A percentile compares a stretch with the other conserved stretches of the same genome.
Conservation (phyloP, 2,797 vertebrate genomes). For the Heterohyrax brucei region DNA sequence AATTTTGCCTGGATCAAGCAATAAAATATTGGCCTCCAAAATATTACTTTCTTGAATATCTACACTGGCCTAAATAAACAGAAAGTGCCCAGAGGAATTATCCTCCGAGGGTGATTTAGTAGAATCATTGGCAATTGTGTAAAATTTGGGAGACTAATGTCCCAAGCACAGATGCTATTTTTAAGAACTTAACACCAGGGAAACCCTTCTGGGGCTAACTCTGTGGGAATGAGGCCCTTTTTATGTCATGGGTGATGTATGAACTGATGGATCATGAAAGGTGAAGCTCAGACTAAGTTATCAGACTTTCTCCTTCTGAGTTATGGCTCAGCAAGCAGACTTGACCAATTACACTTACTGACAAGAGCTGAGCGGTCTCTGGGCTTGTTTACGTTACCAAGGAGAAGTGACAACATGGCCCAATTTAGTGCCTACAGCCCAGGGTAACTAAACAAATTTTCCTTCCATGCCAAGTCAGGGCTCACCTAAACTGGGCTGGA, state of each 20-base stretch:
- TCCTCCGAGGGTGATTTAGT: conserved; percentile 80
- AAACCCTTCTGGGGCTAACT: conserved; percentile 74
- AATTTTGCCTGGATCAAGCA: neutral
- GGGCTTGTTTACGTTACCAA: conserved; percentile 86
- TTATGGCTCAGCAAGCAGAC: conserved; percentile 82
- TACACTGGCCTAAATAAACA: conserved; percentile 76
- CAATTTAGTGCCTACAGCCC: conserved; percentile 84
- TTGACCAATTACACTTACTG: conserved; percentile 84
- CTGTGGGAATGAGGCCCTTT: conserved; percentile 85
- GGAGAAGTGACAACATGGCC: conserved; percentile 83
- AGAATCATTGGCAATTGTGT: conserved; percentile 77
- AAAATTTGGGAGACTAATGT: conserved; percentile 84
- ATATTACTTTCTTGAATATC: conserved; percentile 71
- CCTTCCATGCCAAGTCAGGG: conserved; percentile 81
- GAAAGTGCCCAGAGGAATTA: conserved; percentile 74
- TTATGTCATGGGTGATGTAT: conserved; percentile 86
- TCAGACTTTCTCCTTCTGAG: conserved; percentile 82
- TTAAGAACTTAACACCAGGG: conserved; percentile 85
- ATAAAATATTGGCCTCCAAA: conserved; percentile 69
- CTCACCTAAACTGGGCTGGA: conserved; percentile 83
- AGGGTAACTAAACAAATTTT: conserved; percentile 83
- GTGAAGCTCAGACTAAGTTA: conserved; percentile 87
- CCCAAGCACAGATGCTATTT: conserved; percentile 85
- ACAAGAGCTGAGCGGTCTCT: conserved; percentile 76
- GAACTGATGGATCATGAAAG: conserved; percentile 88